Evolutionary conservation across 2,113 vertebrate genomes (phyloP).

Genomic region (Jacana jacana): DNA sequence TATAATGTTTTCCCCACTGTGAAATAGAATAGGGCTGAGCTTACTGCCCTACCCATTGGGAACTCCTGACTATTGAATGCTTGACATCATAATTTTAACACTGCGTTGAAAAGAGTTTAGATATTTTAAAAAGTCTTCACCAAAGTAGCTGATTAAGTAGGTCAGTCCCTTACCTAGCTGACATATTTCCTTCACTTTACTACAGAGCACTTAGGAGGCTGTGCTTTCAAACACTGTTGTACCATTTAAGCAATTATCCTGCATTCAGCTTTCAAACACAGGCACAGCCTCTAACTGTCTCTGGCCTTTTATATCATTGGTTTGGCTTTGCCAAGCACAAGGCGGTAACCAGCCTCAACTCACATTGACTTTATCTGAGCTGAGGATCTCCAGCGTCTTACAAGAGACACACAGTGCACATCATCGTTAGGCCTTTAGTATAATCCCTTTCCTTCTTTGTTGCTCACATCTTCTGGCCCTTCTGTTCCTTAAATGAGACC

Average conservation of each 20-base stretch:
- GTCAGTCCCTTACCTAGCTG: not conserved
- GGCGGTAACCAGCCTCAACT: not conserved
- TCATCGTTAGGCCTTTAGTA: not conserved
- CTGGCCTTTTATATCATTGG: not conserved
- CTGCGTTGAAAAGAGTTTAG: not conserved
- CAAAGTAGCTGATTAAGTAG: not conserved
- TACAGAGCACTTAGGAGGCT: not conserved
- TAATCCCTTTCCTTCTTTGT: not conserved
- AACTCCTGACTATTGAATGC: not conserved
- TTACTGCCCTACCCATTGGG: not conserved
- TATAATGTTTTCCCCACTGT: not conserved
- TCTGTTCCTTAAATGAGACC: not conserved
- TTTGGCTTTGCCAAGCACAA: not conserved
- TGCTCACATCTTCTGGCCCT: not conserved
- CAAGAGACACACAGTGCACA: not conserved
- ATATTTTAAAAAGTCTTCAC: not conserved
- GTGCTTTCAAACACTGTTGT: not conserved
- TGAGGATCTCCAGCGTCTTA: not conserved
- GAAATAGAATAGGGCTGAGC: not conserved
- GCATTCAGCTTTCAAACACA: not conserved
- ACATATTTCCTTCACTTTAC: not conserved
- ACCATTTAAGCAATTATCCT: not conserved
- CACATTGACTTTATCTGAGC: not conserved
- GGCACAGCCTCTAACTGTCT: not conserved
- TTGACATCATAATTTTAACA: not conserved